phyloP scores from a whole-genome alignment of 2,797 vertebrate genomes.

The Perodicticus potto region DNA sequence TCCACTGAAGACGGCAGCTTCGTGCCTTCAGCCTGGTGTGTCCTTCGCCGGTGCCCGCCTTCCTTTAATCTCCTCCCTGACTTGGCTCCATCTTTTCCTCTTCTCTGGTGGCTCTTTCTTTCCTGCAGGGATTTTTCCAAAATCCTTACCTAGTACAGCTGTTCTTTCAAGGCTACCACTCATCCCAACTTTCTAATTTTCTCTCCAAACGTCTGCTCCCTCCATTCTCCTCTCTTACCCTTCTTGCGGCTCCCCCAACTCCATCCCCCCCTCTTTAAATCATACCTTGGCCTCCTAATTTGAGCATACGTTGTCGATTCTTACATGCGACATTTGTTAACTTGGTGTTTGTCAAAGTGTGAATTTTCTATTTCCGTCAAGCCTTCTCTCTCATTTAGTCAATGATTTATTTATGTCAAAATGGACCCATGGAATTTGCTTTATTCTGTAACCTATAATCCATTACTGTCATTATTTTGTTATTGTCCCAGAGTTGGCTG shows the following conservation, averaged over 20 bases:
- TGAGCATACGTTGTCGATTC: background rate
- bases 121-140: background rate
- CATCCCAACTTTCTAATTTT: background rate
- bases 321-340: background rate
- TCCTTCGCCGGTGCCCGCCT: background rate
- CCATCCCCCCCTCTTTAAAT: background rate
- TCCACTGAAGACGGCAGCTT: background rate
- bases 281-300: background rate
- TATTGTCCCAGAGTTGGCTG: background rate
- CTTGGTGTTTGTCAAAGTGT: background rate
- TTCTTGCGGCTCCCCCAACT: too few species aligned
- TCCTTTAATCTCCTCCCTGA: background rate
- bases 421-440: background rate
- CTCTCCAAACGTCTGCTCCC: background rate
- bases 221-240: background rate
- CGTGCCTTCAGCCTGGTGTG: background rate
- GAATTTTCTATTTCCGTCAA: background rate
- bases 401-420: background rate
- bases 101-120: background rate
- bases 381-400: background rate
- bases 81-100: background rate
- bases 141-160: background rate
- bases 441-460: background rate
- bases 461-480: background rate
- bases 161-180: background rate